Evolutionary conservation across 2,888 invertebrate genomes (phyloP).

Genomic region (Hanleya hanleyi): DNA sequence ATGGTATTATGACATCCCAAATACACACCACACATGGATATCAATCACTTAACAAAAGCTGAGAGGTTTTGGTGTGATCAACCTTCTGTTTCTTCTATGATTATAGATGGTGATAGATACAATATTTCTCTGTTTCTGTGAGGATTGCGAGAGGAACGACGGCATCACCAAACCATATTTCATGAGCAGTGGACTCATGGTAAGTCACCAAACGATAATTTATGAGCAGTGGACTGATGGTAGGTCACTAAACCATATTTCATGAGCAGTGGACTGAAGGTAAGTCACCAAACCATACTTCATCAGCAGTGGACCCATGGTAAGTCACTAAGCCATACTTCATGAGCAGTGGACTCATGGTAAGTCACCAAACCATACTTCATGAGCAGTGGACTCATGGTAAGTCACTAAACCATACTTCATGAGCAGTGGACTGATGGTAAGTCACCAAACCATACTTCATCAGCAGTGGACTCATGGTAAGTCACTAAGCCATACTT

Average conservation of each 20-base stretch:
- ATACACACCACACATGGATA: background rate
- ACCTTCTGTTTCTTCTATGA: background rate
- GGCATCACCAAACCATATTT: conserved; percentile 68
- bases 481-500: conserved; percentile 67
- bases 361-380: conserved; percentile 65
- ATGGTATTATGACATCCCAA: no score
- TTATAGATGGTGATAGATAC: conserved; percentile 94
- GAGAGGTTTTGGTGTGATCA: background rate
- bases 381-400: conserved; percentile 72
- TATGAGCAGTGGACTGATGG: no score
- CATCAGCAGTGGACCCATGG: no score
- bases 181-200: conserved; percentile 72
- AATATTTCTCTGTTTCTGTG: conserved; percentile 92
- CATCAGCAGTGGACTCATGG: no score
- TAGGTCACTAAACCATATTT: conserved; percentile 66
- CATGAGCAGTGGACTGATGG: no score
- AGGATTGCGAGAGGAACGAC: conserved; percentile 89
- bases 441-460: no score
- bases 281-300: no score
- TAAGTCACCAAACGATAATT: no score
- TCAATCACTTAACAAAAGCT: background rate
- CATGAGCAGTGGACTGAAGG: conserved; percentile 72
- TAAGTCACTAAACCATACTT: no score
- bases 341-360: conserved; percentile 72
- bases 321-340: conserved; percentile 64